These are phyloP conservation scores for Eumerus sabulonum DNA, from an alignment of 2,888 invertebrate species.

Conservation along the genomic window DNA sequence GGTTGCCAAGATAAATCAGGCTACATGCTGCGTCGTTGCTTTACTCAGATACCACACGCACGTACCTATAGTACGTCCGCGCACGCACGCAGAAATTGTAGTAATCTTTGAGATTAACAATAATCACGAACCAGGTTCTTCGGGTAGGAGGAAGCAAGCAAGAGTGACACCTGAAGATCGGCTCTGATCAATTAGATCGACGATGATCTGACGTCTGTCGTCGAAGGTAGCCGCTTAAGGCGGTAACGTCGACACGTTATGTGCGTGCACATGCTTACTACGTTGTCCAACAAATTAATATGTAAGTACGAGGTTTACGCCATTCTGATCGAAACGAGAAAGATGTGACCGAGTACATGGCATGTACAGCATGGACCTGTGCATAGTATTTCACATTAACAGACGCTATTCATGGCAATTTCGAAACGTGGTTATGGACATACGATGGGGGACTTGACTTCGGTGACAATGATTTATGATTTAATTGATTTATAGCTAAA, in stretches of 20 bases:
- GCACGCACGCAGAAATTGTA: slow-evolving; percentile 19
- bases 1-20: slow-evolving; percentile 43
- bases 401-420: slow-evolving; percentile 55
- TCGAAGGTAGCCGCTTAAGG: slow-evolving; percentile 41
- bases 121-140: slow-evolving; percentile 35
- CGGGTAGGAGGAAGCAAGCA: slow-evolving; percentile 9
- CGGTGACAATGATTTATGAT: slow-evolving; percentile 19
- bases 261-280: slow-evolving; percentile 55
- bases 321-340: slow-evolving; percentile 4
- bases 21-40: slow-evolving; percentile 27
- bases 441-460: slow-evolving; percentile 10
- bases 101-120: slow-evolving; percentile 52
- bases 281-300: slow-evolving; percentile 62
- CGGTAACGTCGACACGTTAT: slow-evolving; percentile 47
- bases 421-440: slow-evolving; percentile 40
- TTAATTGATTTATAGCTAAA: slow-evolving; percentile 3
- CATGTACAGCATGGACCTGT: slow-evolving; percentile 35
- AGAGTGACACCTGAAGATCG: slow-evolving; percentile 53
- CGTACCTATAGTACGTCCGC: neutral
- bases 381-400: slow-evolving; percentile 49
- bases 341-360: slow-evolving; percentile 51
- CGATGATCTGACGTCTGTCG: neutral
- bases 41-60: no score
- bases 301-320: slow-evolving; percentile 26
- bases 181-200: slow-evolving; percentile 43